A percentile compares a stretch with the other conserved stretches of the same genome.
Conservation (phyloP, 2,113 vertebrate species). For the Grallaria varia region DNA sequence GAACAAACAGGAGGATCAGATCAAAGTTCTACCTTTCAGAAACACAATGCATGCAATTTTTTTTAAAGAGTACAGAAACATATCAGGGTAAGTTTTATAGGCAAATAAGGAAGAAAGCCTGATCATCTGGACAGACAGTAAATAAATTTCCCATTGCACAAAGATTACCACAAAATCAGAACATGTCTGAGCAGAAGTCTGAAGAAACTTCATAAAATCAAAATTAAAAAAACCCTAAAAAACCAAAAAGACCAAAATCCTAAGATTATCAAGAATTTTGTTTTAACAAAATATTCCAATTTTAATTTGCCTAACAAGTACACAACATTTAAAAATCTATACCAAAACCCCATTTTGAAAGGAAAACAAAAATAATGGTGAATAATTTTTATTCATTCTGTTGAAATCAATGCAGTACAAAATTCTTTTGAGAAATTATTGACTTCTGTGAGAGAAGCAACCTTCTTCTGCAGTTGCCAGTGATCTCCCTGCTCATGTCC, state of each 20-base stretch:
- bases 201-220: not conserved
- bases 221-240: not conserved
- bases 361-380: not conserved
- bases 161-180: not conserved
- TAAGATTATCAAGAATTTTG: not conserved
- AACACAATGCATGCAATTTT: not conserved
- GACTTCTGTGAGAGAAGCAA: not conserved
- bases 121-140: not conserved
- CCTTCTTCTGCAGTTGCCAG: not conserved
- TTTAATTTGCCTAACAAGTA: not conserved
- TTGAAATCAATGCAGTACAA: not conserved
- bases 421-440: not conserved
- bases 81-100: not conserved
- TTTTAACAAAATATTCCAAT: not conserved
- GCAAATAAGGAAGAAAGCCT: not conserved
- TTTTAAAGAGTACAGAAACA: not conserved
- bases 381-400: not conserved
- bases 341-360: not conserved
- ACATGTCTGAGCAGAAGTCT: not conserved
- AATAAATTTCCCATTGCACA: not conserved
- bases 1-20: not conserved
- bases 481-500: not conserved
- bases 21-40: not conserved
- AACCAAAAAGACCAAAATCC: rapidly evolving
- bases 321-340: not conserved